A percentile compares a stretch with the other conserved stretches of the same genome.
phyloP scores from a whole-genome alignment of 2,888 invertebrate species.

The Tenthredo scrophulariae region DNA sequence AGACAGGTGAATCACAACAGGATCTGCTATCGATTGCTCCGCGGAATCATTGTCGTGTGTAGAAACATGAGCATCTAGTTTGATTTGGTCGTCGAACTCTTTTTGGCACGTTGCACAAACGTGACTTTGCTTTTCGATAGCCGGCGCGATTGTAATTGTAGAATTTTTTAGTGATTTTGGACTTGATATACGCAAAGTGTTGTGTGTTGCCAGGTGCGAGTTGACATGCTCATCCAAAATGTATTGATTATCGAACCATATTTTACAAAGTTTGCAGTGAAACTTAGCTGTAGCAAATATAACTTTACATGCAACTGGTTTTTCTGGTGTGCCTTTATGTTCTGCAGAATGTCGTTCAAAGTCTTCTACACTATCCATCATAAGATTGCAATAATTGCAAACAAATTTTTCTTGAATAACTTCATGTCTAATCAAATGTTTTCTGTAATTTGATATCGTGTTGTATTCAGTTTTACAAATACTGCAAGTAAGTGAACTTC shows the following conservation, averaged over 20 bases:
- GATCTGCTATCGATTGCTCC: background rate
- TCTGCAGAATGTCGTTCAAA: conserved; percentile 20
- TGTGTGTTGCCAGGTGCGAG: background rate
- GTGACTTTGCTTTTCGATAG: background rate
- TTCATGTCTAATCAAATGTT: conserved; percentile 23
- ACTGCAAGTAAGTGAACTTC: background rate
- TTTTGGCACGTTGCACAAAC: background rate
- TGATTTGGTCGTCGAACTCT: background rate
- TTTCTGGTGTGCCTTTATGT: conserved; percentile 31
- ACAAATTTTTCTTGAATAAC: conserved; percentile 37
- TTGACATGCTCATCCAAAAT: background rate
- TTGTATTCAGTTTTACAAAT: conserved; percentile 22
- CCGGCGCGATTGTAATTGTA: background rate
- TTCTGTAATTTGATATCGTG: background rate
- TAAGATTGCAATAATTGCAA: conserved; percentile 31
- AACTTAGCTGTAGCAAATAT: conserved; percentile 42
- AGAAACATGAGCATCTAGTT: background rate
- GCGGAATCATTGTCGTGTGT: background rate
- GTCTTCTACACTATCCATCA: conserved; percentile 37
- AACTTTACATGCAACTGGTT: conserved; percentile 38
- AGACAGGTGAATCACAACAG: conserved; percentile 1
- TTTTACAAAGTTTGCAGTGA: conserved; percentile 37
- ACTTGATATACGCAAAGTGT: background rate
- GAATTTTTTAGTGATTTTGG: background rate
- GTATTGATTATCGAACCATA: conserved; percentile 31